A percentile compares a stretch with the other conserved stretches of the same genome.
These are phyloP conservation scores for Telmatherina bonti DNA, from an alignment of 2,797 vertebrate species.

Conservation along the genomic window DNA sequence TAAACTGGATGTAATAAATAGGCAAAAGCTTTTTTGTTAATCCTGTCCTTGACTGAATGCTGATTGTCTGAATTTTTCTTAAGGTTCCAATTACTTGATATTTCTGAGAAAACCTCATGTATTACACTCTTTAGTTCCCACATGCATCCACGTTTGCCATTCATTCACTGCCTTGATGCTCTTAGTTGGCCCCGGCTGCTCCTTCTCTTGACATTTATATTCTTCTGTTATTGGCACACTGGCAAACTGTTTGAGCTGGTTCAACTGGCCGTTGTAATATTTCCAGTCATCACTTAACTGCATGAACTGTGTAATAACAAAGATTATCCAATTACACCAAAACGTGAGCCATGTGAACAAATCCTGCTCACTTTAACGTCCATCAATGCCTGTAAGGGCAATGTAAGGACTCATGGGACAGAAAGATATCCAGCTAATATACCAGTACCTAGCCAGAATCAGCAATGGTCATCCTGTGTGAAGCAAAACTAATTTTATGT, in stretches of 20 bases:
- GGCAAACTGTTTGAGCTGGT: slow-evolving; percentile 1
- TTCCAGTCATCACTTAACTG: background rate
- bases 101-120: background rate
- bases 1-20: background rate
- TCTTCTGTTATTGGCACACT: slow-evolving; percentile 1
- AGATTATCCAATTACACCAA: background rate
- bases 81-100: background rate
- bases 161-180: slow-evolving; percentile 1
- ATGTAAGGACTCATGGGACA: background rate
- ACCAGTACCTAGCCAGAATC: background rate
- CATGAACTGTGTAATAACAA: background rate
- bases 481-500: background rate
- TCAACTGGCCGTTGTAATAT: background rate
- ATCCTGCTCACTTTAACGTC: background rate
- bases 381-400: background rate
- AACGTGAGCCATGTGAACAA: background rate
- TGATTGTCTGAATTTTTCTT: slow-evolving; percentile 1
- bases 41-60: background rate
- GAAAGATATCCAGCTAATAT: background rate
- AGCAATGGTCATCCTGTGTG: background rate
- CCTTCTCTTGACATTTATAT: background rate
- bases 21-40: slow-evolving; percentile 3
- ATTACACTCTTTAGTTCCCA: background rate
- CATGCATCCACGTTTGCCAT: background rate
- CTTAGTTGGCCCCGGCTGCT: background rate